Evolutionary conservation across 1,140 invertebrate species (phyloP), one percentile per base, ranked within the genome.

Genomic region (Telenomus remus): DNA sequence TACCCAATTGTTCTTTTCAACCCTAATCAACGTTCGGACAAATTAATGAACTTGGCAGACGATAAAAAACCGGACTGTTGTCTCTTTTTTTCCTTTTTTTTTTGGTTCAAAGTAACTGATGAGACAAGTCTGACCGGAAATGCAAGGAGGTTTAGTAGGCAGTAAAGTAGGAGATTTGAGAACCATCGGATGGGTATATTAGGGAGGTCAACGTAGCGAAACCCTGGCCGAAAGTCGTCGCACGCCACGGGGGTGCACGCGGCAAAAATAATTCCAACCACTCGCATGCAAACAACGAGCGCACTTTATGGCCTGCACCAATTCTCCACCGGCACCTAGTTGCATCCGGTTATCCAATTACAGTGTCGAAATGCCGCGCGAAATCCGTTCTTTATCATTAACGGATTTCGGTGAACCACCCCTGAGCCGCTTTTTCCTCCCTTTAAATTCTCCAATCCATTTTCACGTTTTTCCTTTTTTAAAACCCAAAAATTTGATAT

Each of bases 181-280:
- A 78, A 74, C 61, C 76, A 16, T 55, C 57, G 27, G 68, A 61
- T 42, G 66, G 44, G 42, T 59, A n/a, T 43, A 53, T 68, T 75
- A 68, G 63, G 64, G 59, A 75, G 72, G 72, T 75, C 57, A 64
- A 75, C 59, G 64, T 65, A 71, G 66, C 60, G 53, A 71, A 79
- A 80, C 82, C 78, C 78, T 80, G 79, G 82, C 78, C 80, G 84
- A 85, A 80, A 50, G 79, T 79, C 81, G 79, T 72, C 47, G 78
- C 78, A 79, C 82, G 76, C 82, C 82, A 84, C 80, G 80, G 84
- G 84, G 84, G 82, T 83, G 81, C 79, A 64, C 34, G 53, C 5
- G 57, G 72, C 70, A 82, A 85, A 84, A 84, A 85, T 85, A 80
- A 84, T 85, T 86, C 73, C 64, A 9, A 73, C 74, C 75, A 78